phyloP scores from a whole-genome alignment of 2,888 invertebrate species.

The Ichneumoninae sp. region DNA sequence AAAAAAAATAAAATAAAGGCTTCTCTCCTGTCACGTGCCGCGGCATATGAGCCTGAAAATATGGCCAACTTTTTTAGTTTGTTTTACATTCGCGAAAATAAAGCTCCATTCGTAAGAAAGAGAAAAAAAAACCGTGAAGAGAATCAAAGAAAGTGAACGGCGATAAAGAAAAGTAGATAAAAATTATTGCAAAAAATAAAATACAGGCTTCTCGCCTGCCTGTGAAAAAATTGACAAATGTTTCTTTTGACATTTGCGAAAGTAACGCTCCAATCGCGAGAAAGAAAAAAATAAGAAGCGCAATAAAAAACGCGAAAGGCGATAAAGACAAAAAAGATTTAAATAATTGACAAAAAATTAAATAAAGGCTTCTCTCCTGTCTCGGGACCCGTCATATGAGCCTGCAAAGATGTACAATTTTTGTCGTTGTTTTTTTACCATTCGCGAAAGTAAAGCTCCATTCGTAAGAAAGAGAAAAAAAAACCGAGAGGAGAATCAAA shows the following conservation, averaged over 20 bases:
- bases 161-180: slow-evolving; percentile 32
- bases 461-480: neutral
- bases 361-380: no score
- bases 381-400: no score
- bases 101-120: neutral
- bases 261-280: neutral
- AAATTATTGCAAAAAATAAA: neutral
- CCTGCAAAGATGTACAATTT: no score
- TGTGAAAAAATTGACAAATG: no score
- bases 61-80: neutral
- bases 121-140: slow-evolving; percentile 1
- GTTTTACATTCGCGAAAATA: neutral
- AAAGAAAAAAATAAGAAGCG: slow-evolving; percentile 1
- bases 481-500: neutral
- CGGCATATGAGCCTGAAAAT: no score
- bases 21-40: no score
- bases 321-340: neutral
- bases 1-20: no score
- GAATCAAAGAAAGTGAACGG: slow-evolving; percentile 2
- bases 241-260: neutral
- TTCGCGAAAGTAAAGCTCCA: neutral
- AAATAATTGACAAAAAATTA: neutral
- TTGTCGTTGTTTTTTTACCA: neutral
- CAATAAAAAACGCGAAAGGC: slow-evolving; percentile 4
- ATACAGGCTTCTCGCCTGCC: no score